Conservation (phyloP, 2,797 vertebrate genomes). For the Anas bahamensis region DNA sequence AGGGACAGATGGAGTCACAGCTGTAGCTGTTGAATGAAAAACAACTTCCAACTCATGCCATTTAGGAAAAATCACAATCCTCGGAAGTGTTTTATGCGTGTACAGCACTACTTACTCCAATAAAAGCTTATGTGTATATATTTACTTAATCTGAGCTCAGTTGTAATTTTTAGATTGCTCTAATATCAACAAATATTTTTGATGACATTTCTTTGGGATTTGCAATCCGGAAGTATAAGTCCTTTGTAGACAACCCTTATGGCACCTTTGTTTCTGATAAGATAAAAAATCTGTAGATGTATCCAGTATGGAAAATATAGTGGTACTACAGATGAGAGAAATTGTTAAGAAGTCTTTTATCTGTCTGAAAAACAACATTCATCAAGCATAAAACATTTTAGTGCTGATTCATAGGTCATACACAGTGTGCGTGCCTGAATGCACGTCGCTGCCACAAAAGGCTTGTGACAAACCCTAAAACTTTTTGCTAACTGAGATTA, state of each 20-base stretch:
- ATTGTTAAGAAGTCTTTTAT: not conserved
- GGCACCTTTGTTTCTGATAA: not conserved
- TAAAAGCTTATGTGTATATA: not conserved
- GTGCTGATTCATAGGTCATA: not conserved
- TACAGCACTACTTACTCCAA: not conserved
- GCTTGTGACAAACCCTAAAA: not conserved
- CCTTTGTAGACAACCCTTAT: not conserved
- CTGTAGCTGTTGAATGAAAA: constrained; percentile 7
- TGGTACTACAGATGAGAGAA: not conserved
- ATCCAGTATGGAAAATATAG: not conserved
- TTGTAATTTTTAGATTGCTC: not conserved
- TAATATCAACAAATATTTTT: not conserved
- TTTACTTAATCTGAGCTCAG: not conserved
- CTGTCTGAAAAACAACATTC: not conserved
- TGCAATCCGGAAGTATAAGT: not conserved
- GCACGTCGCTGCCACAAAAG: accelerated
- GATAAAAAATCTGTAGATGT: not conserved
- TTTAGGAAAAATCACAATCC: not conserved
- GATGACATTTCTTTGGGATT: not conserved
- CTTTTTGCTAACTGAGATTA: not conserved
- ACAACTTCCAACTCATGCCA: not conserved
- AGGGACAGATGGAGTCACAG: constrained; percentile 17
- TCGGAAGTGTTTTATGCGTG: not conserved
- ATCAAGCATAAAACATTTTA: not conserved
- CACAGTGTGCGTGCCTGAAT: not conserved